These are phyloP conservation scores for Lacerta agilis DNA, from an alignment of 2,797 vertebrate genomes.

Conservation along the genomic window DNA sequence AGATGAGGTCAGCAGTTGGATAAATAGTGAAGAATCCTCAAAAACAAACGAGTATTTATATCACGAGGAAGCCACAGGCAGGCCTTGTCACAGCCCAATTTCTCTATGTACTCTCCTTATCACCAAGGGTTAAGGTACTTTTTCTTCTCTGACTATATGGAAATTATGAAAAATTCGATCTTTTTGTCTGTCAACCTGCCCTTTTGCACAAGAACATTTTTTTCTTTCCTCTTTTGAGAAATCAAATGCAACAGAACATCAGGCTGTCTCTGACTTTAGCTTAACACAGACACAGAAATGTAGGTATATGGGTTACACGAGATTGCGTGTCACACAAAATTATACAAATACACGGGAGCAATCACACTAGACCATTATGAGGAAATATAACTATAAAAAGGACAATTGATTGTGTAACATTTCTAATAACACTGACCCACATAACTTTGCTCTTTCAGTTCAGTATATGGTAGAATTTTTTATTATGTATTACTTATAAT, in stretches of 20 bases:
- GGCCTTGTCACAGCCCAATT: slow-evolving; percentile 48
- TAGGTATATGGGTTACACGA: slow-evolving; percentile 4
- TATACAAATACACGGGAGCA: neutral
- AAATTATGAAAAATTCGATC: slow-evolving; percentile 67
- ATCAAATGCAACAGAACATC: slow-evolving; percentile 65
- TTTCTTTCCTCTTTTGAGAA: slow-evolving; percentile 51
- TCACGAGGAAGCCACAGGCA: slow-evolving; percentile 72
- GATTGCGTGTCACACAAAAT: neutral
- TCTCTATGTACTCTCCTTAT: slow-evolving; percentile 20
- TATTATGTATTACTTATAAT: neutral
- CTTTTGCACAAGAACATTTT: slow-evolving; percentile 70
- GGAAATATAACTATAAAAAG: neutral
- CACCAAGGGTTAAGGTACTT: slow-evolving; percentile 7
- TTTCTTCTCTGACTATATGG: slow-evolving; percentile 68
- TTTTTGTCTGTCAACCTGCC: slow-evolving; percentile 68
- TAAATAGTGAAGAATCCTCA: slow-evolving; percentile 61
- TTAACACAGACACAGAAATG: slow-evolving; percentile 56
- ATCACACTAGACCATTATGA: neutral
- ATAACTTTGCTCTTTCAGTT: neutral
- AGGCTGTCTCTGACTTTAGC: slow-evolving; percentile 44
- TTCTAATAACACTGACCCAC: neutral
- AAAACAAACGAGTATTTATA: slow-evolving; percentile 75
- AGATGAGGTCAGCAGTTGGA: slow-evolving; percentile 68
- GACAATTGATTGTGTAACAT: neutral
- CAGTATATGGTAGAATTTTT: neutral